Percentiles rank a stretch among this genome's conserved stretches.
phyloP scores from a whole-genome alignment of 2,113 vertebrate genomes.

The Lipophrys pholis region DNA sequence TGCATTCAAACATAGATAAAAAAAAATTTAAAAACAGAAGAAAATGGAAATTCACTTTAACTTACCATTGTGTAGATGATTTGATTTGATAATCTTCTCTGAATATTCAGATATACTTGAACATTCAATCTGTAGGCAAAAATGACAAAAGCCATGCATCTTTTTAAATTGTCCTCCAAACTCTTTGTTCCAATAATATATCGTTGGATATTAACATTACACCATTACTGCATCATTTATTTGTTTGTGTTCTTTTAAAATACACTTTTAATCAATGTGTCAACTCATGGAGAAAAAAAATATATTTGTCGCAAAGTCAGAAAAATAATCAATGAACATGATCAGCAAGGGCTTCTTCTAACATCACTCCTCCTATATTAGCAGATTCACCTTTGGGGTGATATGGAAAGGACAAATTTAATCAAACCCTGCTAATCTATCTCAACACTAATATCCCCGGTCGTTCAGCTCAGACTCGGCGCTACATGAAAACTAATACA shows the following conservation, averaged over 20 bases:
- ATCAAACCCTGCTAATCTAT: constrained; percentile 44
- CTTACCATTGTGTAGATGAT: constrained; percentile 96
- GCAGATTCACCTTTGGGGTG: constrained; percentile 18
- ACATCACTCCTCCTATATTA: background rate
- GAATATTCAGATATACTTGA: constrained; percentile 99
- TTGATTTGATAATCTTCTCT: constrained; percentile 98
- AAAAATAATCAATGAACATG: background rate
- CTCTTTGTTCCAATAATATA: background rate
- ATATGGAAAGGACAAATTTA: constrained; percentile 26
- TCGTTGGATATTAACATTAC: no score
- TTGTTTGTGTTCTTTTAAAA: background rate
- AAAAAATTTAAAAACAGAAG: background rate
- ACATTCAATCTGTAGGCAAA: constrained; percentile 92
- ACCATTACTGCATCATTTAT: no score
- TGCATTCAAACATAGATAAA: constrained; percentile 10
- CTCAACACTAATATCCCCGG: constrained; percentile 22
- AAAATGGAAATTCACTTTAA: background rate
- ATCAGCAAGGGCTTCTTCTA: background rate
- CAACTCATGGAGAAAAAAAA: no score
- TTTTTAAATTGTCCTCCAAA: background rate
- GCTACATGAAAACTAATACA: constrained; percentile 25
- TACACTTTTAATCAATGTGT: background rate
- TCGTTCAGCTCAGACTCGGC: constrained; percentile 3
- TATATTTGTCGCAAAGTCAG: no score
- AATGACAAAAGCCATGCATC: constrained; percentile 20